Conservation (phyloP, 2,113 vertebrate species). For the Calyptomena viridis region DNA sequence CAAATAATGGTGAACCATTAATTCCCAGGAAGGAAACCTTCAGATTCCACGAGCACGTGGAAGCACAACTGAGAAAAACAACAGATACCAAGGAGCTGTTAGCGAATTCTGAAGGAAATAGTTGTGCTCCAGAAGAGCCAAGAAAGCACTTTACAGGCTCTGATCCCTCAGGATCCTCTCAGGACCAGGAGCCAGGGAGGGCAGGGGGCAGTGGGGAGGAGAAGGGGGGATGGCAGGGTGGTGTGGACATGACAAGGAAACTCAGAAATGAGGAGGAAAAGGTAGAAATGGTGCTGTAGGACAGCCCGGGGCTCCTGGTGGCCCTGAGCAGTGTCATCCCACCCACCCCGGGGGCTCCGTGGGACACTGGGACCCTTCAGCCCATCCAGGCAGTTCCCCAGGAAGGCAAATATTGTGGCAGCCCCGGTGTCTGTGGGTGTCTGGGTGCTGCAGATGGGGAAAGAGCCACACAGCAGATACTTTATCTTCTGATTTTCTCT, state of each 20-base stretch:
- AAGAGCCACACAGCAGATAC: not conserved
- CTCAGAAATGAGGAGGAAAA: not conserved
- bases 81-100: not conserved
- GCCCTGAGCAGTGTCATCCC: not conserved
- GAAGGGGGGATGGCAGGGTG: not conserved
- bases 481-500: not conserved
- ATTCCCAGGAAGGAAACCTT: not conserved
- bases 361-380: not conserved
- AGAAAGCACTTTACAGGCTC: not conserved
- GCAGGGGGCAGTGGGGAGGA: not conserved
- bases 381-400: not conserved
- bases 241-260: not conserved
- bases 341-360: fast-evolving
- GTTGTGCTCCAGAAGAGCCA: not conserved
- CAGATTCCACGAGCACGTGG: not conserved
- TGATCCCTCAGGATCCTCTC: not conserved
- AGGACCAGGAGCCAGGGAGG: not conserved
- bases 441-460: not conserved
- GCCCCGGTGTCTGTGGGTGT: not conserved
- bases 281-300: fast-evolving
- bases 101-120: not conserved
- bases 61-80: not conserved
- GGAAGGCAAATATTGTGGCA: not conserved
- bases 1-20: not conserved
- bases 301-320: not conserved